Evolutionary conservation across 2,797 vertebrate species (phyloP), one percentile per base, ranked within the genome.

Genomic region (Leucoraja ocellata): DNA sequence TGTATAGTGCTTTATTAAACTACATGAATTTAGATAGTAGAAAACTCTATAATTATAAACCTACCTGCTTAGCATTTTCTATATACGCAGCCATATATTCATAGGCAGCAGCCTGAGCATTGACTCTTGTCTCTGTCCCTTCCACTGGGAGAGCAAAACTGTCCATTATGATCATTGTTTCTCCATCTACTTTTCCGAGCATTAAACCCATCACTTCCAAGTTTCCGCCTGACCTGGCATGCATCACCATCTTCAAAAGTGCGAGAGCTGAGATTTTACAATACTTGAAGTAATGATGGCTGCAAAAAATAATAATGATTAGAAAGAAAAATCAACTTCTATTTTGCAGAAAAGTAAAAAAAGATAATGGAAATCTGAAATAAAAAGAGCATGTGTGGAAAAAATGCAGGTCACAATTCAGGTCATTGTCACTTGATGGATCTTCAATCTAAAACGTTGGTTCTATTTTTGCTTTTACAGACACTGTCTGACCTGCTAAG

Each of bases 41-140:
- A 61, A 93, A 13, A 93, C 74, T 25, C 68, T 65, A 23, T 32
- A 25, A 36, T 74, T 32, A 73, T 18, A 84, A 91, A 46, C 63
- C n/a, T 94, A 98, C 99, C 99, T 99, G 99, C 95, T 99, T 99
- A 71, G 98, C 99, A 68, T 99, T 99, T 95, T 99, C 99, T 74
- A 99, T 99, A 95, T 99, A 99, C 0, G 99, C 99, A 1, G 99
- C 99, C 99, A 99, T 99, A 94, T 99, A 99, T 94, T 99, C 99
- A 80, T 99, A 99, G 0, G 99, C 99, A 84, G 99, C 99, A 86
- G 99, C 99, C 95, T 99, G 99, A 1, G 99, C 99, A 36, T 99
- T 99, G 93, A 99, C 99, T 58, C 99, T 96, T 0, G 99, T 99
- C 94, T 99, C 99, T 0, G 99, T 99, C 94, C 99, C 99, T 95